Evolutionary conservation across 2,797 vertebrate species (phyloP), one percentile per base, ranked within the genome.

Genomic region (Oceanodroma leucorhoa): DNA sequence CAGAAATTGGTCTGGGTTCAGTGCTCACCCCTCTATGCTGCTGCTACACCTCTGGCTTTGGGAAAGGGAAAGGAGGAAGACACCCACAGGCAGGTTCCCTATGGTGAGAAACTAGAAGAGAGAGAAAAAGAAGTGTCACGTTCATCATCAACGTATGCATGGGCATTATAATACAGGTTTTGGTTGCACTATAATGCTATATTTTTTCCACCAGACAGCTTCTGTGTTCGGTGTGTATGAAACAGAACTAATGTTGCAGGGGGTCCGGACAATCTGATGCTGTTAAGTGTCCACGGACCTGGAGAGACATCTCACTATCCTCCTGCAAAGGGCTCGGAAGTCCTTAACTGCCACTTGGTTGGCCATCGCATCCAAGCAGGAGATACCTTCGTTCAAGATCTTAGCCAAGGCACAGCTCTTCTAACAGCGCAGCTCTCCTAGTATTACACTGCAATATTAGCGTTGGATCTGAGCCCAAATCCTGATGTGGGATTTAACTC

Each of bases 401-500:
- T 80, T 48, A 38, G 41, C 83, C 67, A 71, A 91, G 12, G 21
- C 64, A 57, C 34, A 61, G 34, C 15, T 54, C 29, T 75, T 54
- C 64, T 50, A 64, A 48, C 17, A 77, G 24, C 2, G 1, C 34
- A 50, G 67, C 15, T 85, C 60, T 83, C 48, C 75, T 60, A 67
- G 22, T 83, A 82, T 89, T 93, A 83, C 60, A 65, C 30, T 78
- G 48, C 75, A 95, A 70, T 93, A 78, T 83, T 91, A 80, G 24
- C 3, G 0, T 78, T 93, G 89, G 84, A 70, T 34, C 21, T 11
- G 19, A 85, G 81, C 75, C 87, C 84, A 94, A 83, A 94, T 93
- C 60, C 75, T 85, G 71, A 75, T 75, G 71, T 71, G 84, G 89
- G 55, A 91, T 90, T 97, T 95, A 84, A 83, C 29, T 87, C 75